Percentiles rank a stretch among this genome's conserved stretches.
These are phyloP conservation scores for Phrynocephalus forsythii DNA, from an alignment of 2,797 vertebrate species.

Conservation along the genomic window DNA sequence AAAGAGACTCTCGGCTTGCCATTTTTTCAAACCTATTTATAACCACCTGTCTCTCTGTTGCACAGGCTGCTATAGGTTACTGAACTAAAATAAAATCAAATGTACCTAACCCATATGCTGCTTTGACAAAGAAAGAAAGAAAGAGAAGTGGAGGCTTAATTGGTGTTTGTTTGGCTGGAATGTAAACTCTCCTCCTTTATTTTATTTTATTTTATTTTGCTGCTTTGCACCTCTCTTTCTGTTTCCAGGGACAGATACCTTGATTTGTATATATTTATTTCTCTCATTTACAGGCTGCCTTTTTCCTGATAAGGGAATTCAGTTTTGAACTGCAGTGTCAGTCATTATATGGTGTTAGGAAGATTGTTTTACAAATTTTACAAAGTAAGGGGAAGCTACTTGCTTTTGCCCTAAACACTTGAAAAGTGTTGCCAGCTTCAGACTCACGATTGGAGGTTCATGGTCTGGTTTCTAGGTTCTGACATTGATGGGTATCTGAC, in stretches of 20 bases:
- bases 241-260: background rate
- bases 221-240: background rate
- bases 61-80: constrained; percentile 37
- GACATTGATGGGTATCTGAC: too few relatives aligned
- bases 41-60: constrained; percentile 13
- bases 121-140: background rate
- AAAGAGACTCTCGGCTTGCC: background rate
- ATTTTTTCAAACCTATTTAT: constrained; percentile 37
- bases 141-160: constrained; percentile 7
- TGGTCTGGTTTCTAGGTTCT: too few relatives aligned
- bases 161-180: background rate
- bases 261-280: too few relatives aligned
- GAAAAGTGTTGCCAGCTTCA: too few relatives aligned
- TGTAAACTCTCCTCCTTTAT: background rate
- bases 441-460: too few relatives aligned
- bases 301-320: too few relatives aligned
- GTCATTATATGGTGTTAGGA: background rate
- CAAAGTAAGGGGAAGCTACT: background rate
- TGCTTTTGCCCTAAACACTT: background rate
- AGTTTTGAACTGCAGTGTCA: background rate
- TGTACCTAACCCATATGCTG: constrained; percentile 43
- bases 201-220: too few relatives aligned
- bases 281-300: too few relatives aligned
- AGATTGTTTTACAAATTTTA: background rate
- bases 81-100: constrained; percentile 35